These are phyloP conservation scores for Bombus difficillimus DNA, from an alignment of 1,140 invertebrate genomes.

Conservation along the genomic window DNA sequence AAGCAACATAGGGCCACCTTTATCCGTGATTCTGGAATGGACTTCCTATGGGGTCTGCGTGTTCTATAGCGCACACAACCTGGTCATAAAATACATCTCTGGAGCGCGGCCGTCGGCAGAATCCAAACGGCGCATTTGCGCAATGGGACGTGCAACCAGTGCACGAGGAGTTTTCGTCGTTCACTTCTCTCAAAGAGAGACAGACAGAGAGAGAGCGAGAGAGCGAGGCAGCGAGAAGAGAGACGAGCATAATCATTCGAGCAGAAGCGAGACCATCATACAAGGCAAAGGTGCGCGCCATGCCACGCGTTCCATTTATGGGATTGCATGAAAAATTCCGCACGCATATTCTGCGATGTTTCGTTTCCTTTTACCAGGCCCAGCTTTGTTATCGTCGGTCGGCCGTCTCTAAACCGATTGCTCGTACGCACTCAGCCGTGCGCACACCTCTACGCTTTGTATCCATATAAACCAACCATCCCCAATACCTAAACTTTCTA, in stretches of 20 bases:
- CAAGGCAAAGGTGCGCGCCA: neutral
- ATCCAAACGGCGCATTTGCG: slow-evolving; percentile 78
- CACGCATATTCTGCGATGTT: slow-evolving; percentile 64
- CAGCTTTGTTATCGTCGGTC: slow-evolving; percentile 64
- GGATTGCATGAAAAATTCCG: slow-evolving; percentile 78
- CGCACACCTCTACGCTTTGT: slow-evolving; percentile 19
- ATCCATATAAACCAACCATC: slow-evolving; percentile 10
- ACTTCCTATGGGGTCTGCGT: slow-evolving; percentile 43
- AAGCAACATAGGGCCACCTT: slow-evolving; percentile 20
- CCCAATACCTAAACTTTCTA: neutral
- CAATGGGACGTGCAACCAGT: slow-evolving; percentile 76
- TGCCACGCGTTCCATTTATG: slow-evolving; percentile 73
- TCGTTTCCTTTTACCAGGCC: slow-evolving; percentile 59
- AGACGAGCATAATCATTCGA: slow-evolving; percentile 2
- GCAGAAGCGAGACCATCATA: slow-evolving; percentile 22
- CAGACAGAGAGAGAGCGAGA: neutral
- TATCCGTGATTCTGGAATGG: slow-evolving; percentile 55
- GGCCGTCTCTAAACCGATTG: slow-evolving; percentile 64
- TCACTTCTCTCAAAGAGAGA: slow-evolving; percentile 9
- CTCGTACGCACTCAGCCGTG: slow-evolving; percentile 50
- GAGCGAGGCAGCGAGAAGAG: neutral
- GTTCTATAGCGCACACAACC: slow-evolving; percentile 36
- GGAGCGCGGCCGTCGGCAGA: slow-evolving; percentile 65
- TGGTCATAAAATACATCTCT: slow-evolving; percentile 74
- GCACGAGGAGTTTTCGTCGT: slow-evolving; percentile 33